A percentile compares a stretch with the other conserved stretches of the same genome.
Conservation (phyloP, 1,140 invertebrate species). For the Drosophila baimaii region DNA sequence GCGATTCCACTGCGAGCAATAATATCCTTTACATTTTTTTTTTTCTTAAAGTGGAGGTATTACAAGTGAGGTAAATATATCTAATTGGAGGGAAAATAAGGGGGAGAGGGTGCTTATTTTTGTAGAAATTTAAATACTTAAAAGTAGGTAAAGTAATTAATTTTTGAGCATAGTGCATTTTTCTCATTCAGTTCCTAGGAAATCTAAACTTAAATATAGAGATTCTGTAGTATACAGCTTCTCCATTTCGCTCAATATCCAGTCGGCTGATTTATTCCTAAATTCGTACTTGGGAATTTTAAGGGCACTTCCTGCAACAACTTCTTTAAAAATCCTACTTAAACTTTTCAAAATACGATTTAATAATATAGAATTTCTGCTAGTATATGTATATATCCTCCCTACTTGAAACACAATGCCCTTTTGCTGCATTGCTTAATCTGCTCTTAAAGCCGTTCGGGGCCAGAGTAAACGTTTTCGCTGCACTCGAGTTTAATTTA, state of each 20-base stretch:
- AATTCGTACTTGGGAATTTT: background rate
- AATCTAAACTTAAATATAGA: too few species aligned
- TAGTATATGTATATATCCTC: background rate
- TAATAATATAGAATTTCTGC: background rate
- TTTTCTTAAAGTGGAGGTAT: too few species aligned
- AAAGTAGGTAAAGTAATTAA: too few species aligned
- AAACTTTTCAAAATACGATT: background rate
- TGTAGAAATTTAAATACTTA: too few species aligned
- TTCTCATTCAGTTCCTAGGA: too few species aligned
- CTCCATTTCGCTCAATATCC: too few species aligned
- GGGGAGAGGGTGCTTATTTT: too few species aligned
- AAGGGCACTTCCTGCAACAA: background rate
- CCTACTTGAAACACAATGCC: conserved; percentile 2
- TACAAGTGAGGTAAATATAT: background rate
- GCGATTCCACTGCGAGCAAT: conserved; percentile 3
- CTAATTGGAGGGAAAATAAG: background rate
- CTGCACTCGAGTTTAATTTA: conserved; percentile 37
- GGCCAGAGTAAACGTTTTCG: conserved; percentile 28
- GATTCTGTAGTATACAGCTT: too few species aligned
- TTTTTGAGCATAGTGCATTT: too few species aligned
- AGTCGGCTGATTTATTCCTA: too few species aligned
- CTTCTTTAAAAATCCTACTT: background rate
- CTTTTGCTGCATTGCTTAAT: conserved; percentile 14
- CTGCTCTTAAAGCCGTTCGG: conserved; percentile 21
- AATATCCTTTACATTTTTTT: conserved; percentile 4